Evolutionary conservation across 2,888 invertebrate genomes (phyloP).

Genomic region (Coremacera marginata): DNA sequence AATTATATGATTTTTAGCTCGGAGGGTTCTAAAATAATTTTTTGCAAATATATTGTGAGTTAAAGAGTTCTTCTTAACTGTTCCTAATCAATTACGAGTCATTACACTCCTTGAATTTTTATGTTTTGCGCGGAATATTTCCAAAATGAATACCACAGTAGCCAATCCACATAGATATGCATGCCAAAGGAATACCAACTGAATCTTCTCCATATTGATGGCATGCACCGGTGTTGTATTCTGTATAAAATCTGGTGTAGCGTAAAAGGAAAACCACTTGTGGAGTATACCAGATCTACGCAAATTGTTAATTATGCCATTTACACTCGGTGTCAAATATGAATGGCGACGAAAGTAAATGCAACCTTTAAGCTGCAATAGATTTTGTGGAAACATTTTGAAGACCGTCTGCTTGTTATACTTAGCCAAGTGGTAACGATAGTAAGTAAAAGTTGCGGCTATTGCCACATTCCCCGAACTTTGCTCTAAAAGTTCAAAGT

Average conservation of each 20-base stretch:
- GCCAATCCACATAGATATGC: background rate
- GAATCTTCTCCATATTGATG: constrained; percentile 8
- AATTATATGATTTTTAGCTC: no score
- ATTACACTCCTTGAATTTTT: no score
- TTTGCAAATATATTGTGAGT: no score
- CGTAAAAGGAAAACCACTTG: background rate
- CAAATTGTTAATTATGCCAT: background rate
- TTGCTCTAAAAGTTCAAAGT: background rate
- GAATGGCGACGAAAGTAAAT: constrained; percentile 3
- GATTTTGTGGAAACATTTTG: background rate
- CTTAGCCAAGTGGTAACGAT: background rate
- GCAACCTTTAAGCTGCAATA: background rate
- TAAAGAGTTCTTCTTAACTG: no score
- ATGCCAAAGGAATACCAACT: constrained; percentile 1
- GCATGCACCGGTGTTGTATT: background rate
- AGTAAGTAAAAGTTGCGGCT: background rate
- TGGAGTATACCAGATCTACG: background rate
- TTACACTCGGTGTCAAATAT: background rate
- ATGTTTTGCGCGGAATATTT: background rate
- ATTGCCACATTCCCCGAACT: background rate
- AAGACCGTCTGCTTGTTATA: background rate
- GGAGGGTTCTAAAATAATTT: no score
- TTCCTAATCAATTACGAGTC: no score
- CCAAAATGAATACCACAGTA: background rate
- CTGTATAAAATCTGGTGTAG: background rate